Evolutionary conservation across 2,113 vertebrate species (phyloP), one percentile per base, ranked within the genome.

Genomic region (Oxyruncus cristatus): DNA sequence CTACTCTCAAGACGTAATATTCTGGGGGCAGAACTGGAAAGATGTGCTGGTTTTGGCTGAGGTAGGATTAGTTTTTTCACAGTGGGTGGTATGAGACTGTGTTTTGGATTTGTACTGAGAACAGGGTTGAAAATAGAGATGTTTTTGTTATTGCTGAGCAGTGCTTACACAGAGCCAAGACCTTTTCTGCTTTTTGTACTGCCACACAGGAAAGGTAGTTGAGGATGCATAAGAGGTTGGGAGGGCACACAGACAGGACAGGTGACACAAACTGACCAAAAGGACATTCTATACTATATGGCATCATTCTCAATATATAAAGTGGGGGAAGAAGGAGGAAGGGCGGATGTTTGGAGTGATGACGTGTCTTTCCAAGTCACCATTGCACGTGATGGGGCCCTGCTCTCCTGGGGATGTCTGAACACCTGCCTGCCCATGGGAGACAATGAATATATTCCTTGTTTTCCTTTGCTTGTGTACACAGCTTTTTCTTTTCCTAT

Each of bases 171-270:
- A 79, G n/a, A 78, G 9, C 19, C 47, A 41, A n/a, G 19, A 41
- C 3, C 35, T 27, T 32, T 24, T 47, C 30, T n/a, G 14, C 9
- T 30, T 68, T 63, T 55, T 30, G 15, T 17, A 41, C 11, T 24
- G 24, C 8, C 47, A 6, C 0, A 0, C 28, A 46, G n/a, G 6
- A 33, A n/a, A 46, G 18, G 39, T 23, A 8, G 5, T 8, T 70
- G 39, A 6, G 18, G 2, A 7, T 47, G 4, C 19, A 24, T 47
- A 24, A 4, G 41, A 24, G 4, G 28, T 28, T 71, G 47, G 47
- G 24, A 53, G 9, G 8, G 70, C 19, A 41, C 23, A 15, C 12
- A 39, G 19, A 22, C 20, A 15, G n/a, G 19, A 39, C 19, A 30
- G 19, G 4, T n/a, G 16, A 24, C 12, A 24, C 28, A 20, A 63